A percentile compares a stretch with the other conserved stretches of the same genome.
These are phyloP conservation scores for Drosophila leonis DNA, from an alignment of 2,888 invertebrate species.

Conservation along the genomic window DNA sequence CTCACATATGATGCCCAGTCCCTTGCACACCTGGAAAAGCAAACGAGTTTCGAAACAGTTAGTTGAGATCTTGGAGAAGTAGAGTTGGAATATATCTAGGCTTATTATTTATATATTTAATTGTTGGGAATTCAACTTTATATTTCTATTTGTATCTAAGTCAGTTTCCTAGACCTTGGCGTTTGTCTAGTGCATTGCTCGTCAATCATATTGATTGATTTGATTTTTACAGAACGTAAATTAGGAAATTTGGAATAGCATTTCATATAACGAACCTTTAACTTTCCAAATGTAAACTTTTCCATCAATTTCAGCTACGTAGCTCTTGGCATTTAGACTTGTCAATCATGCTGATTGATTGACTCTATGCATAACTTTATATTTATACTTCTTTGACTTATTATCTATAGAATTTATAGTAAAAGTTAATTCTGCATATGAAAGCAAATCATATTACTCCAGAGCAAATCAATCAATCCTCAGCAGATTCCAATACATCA, in stretches of 20 bases:
- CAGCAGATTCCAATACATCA: no score
- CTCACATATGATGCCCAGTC: conserved; percentile 93
- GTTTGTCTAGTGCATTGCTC: not conserved
- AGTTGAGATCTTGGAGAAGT: not conserved
- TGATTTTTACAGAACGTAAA: not conserved
- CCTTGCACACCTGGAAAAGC: conserved; percentile 91
- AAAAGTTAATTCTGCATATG: no score
- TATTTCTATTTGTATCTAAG: not conserved
- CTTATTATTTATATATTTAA: not conserved
- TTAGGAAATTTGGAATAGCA: not conserved
- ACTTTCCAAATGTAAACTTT: not conserved
- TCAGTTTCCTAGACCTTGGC: not conserved
- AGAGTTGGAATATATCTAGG: not conserved
- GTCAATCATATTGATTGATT: not conserved
- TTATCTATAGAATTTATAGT: no score
- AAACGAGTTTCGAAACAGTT: not conserved
- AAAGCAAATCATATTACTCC: no score
- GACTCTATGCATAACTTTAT: no score
- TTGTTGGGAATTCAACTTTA: not conserved
- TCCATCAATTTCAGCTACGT: no score
- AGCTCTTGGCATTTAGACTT: no score
- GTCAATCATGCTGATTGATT: conserved; percentile 1
- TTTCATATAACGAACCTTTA: not conserved
- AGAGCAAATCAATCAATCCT: no score
- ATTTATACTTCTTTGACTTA: no score